Evolutionary conservation across 2,797 vertebrate genomes (phyloP).

Genomic region (Tauraco hartlaubi): DNA sequence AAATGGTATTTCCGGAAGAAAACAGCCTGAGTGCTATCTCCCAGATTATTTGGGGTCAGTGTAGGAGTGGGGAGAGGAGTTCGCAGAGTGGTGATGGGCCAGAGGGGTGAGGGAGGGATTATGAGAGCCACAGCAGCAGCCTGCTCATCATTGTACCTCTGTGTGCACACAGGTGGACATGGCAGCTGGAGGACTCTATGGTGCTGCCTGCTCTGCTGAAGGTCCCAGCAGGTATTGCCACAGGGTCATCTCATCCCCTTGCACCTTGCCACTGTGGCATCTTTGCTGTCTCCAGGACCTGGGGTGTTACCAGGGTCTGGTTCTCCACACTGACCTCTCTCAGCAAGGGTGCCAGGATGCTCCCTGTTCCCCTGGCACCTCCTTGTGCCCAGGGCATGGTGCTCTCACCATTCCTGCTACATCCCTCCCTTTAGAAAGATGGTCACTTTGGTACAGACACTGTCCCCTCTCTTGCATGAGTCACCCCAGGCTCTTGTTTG

Average conservation of each 20-base stretch:
- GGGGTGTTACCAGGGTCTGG: not conserved
- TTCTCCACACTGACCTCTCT: not conserved
- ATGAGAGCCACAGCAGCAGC: not conserved
- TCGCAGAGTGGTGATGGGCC: not conserved
- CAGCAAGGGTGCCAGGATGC: not conserved
- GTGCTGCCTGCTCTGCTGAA: not conserved
- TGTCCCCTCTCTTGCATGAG: not conserved
- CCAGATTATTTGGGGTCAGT: not conserved
- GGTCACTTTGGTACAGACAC: not conserved
- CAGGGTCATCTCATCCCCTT: not conserved
- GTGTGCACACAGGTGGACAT: rapidly evolving
- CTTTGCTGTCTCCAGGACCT: not conserved
- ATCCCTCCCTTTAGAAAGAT: not conserved
- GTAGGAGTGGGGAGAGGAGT: not conserved
- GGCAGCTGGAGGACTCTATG: not conserved
- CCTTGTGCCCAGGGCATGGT: not conserved
- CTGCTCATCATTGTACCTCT: not conserved
- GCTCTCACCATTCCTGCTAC: not conserved
- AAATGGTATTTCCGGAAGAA: constrained; percentile 1
- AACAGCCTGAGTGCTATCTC: not conserved
- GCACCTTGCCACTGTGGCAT: not conserved
- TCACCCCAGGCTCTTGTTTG: not conserved
- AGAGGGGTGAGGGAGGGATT: not conserved
- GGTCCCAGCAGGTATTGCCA: not conserved
- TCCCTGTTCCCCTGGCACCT: not conserved